Evolutionary conservation across 2,113 vertebrate genomes (phyloP).

Genomic region (Cinclus cinclus): DNA sequence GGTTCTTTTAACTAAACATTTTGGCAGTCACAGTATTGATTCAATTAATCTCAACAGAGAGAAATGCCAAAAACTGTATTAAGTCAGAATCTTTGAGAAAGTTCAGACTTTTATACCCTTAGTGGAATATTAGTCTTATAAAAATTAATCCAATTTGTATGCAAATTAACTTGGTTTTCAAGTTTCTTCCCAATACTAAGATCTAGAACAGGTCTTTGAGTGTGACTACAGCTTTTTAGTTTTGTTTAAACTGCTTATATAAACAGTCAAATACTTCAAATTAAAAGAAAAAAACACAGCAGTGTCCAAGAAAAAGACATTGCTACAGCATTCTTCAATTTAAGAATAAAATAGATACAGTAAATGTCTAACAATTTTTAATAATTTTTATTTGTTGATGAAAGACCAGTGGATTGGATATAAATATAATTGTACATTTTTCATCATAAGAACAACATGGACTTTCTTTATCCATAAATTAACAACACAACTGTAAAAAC

Average conservation of each 20-base stretch:
- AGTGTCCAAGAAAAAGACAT: background rate
- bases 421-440: background rate
- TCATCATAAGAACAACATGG: background rate
- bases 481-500: background rate
- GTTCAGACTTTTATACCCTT: background rate
- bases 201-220: background rate
- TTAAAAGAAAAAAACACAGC: background rate
- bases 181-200: background rate
- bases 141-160: background rate
- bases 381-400: background rate
- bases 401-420: background rate
- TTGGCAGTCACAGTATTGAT: slow-evolving; percentile 35
- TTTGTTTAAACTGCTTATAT: background rate
- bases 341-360: background rate
- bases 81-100: slow-evolving; percentile 31
- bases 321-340: background rate
- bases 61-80: slow-evolving; percentile 46
- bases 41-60: slow-evolving; percentile 52
- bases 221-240: background rate
- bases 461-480: background rate
- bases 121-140: background rate
- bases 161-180: background rate
- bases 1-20: slow-evolving; percentile 44
- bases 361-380: background rate
- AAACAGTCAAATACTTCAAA: background rate